These are phyloP conservation scores for Gasteruption jaculator DNA, from an alignment of 2,888 invertebrate genomes.

Conservation along the genomic window DNA sequence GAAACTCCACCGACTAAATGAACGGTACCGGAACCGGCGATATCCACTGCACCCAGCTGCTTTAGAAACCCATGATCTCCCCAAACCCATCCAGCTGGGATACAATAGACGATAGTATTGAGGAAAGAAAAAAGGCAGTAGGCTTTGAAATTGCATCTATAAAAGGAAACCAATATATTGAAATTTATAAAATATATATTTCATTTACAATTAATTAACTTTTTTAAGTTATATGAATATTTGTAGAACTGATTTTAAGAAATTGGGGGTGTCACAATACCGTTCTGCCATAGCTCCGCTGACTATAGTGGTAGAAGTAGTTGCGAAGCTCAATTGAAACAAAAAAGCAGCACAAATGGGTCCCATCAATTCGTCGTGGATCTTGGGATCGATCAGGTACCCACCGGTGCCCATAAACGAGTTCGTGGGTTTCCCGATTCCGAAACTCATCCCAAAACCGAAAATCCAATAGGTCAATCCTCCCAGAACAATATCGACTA, in stretches of 20 bases:
- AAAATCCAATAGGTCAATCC: constrained; percentile 93
- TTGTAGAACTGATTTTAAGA: neutral
- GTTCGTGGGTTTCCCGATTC: constrained; percentile 68
- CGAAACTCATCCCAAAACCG: constrained; percentile 89
- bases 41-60: constrained; percentile 81
- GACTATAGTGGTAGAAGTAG: constrained; percentile 86
- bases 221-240: constrained; percentile 2
- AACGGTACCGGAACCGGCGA: constrained; percentile 88
- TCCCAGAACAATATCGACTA: constrained; percentile 88
- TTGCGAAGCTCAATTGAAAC: constrained; percentile 87
- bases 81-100: constrained; percentile 94
- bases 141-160: constrained; percentile 83
- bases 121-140: constrained; percentile 86
- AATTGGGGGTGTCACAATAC: constrained; percentile 50
- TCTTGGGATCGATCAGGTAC: constrained; percentile 69
- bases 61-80: constrained; percentile 83
- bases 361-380: constrained; percentile 75
- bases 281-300: constrained; percentile 94
- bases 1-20: constrained; percentile 76
- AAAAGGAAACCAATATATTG: constrained; percentile 19
- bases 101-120: constrained; percentile 86
- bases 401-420: constrained; percentile 80
- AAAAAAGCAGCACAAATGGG: constrained; percentile 82
- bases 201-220: neutral
- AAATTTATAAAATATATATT: neutral